These are phyloP conservation scores for Crotalus horridus DNA, from an alignment of 2,113 vertebrate species.

Conservation along the genomic window DNA sequence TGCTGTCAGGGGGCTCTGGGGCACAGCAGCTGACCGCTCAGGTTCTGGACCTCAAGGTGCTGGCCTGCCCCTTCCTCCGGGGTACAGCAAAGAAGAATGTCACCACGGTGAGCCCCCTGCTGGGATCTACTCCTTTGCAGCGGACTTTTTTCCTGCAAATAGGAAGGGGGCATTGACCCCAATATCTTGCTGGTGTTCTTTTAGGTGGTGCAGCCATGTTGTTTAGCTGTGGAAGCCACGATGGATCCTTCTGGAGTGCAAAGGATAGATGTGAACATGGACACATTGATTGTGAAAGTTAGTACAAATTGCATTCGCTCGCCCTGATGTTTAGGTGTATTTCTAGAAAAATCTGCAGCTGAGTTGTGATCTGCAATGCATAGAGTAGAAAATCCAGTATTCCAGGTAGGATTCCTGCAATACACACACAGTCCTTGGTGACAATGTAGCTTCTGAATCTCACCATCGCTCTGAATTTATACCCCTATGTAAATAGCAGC, in stretches of 20 bases:
- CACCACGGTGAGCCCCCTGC: conserved; percentile 78
- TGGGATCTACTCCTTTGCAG: neutral
- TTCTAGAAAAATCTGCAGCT: neutral
- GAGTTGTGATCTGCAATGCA: neutral
- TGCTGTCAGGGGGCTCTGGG: conserved; percentile 60
- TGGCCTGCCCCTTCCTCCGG: conserved; percentile 89
- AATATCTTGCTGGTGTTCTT: neutral
- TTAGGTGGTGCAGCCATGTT: conserved; percentile 88
- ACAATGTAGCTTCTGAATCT: neutral
- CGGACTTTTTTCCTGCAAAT: too few species aligned
- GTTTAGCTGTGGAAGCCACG: conserved; percentile 80
- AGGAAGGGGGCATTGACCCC: neutral
- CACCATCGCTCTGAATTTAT: neutral
- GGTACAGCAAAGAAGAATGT: conserved; percentile 71
- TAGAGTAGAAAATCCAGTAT: neutral
- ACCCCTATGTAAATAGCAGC: neutral
- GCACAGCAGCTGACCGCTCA: conserved; percentile 77
- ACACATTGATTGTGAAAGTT: conserved; percentile 89
- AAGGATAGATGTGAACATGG: conserved; percentile 74
- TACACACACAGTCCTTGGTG: too few species aligned
- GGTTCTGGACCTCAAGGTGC: conserved; percentile 81
- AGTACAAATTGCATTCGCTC: conserved; percentile 15
- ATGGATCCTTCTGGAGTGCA: conserved; percentile 70
- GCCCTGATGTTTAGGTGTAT: neutral
- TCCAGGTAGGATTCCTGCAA: neutral